phyloP scores from a whole-genome alignment of 1,140 invertebrate species.

The Zelostemma sp. region DNA sequence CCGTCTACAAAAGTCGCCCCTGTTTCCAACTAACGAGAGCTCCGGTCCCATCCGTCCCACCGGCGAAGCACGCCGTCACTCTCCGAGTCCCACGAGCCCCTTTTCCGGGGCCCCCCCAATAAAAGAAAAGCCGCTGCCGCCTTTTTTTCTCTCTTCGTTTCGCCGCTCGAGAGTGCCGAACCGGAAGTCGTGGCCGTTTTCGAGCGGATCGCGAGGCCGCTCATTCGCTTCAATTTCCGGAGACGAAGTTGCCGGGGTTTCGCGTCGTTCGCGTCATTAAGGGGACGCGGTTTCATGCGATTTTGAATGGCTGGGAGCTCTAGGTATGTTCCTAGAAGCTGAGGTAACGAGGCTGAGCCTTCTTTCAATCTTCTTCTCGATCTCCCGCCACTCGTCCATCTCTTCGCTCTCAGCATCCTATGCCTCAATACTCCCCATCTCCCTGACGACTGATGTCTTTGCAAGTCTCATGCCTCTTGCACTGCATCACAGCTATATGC shows the following conservation, averaged over 20 bases:
- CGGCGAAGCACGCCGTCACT: too few species aligned
- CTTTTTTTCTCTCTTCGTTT: background rate
- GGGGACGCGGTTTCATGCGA: background rate
- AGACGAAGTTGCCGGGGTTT: conserved; percentile 11
- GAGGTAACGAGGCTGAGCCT: conserved; percentile 35
- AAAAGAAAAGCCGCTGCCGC: too few species aligned
- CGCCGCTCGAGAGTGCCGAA: conserved; percentile 9
- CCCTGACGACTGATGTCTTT: conserved; percentile 26
- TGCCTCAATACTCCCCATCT: conserved; percentile 12
- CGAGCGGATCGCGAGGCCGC: conserved; percentile 32
- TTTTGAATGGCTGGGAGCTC: conserved; percentile 35
- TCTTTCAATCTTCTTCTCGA: conserved; percentile 24
- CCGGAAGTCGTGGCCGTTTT: conserved; percentile 35
- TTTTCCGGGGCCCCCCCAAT: too few species aligned
- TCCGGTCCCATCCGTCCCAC: conserved; percentile 6
- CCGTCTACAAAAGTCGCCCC: conserved; percentile 45
- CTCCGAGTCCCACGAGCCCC: too few species aligned
- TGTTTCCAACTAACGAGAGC: conserved; percentile 35
- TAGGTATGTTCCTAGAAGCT: conserved; percentile 46
- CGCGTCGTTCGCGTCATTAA: too few species aligned
- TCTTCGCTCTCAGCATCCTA: too few species aligned
- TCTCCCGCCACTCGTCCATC: conserved; percentile 10
- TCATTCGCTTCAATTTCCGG: conserved; percentile 37
- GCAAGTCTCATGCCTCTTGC: conserved; percentile 60
- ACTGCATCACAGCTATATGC: too few species aligned